A percentile compares a stretch with the other conserved stretches of the same genome.
Evolutionary conservation across 2,113 vertebrate species (phyloP).

Genomic region (Serinus canaria): DNA sequence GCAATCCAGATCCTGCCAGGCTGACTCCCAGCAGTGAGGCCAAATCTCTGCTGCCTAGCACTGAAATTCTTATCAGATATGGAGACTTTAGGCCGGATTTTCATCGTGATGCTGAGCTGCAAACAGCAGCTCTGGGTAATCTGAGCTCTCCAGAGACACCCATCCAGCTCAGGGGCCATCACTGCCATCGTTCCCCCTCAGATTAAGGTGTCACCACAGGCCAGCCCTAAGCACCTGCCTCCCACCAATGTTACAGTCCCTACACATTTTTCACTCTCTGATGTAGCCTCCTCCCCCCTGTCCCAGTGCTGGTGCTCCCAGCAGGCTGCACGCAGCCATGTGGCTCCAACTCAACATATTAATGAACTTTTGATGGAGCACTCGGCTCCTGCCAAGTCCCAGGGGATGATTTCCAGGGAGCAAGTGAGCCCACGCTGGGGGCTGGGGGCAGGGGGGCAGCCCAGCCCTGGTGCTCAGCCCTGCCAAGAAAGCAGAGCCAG

Average conservation of each 20-base stretch:
- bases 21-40: neutral
- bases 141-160: neutral
- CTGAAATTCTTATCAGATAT: neutral
- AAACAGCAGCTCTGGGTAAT: neutral
- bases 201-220: accelerated
- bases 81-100: neutral
- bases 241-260: accelerated
- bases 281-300: neutral
- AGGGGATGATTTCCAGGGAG: neutral
- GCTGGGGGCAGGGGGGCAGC: neutral
- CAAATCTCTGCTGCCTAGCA: neutral
- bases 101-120: neutral
- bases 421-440: neutral
- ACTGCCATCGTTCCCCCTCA: neutral
- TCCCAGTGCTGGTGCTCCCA: neutral
- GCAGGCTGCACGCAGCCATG: neutral
- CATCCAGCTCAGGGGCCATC: neutral
- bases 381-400: neutral
- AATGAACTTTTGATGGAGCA: neutral
- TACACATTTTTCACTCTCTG: accelerated
- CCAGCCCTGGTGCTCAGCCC: neutral
- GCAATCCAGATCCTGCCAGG: neutral
- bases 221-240: neutral
- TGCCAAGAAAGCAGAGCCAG: neutral
- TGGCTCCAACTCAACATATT: neutral